phyloP scores from a whole-genome alignment of 2,888 invertebrate genomes.

The Lamproptera curius region DNA sequence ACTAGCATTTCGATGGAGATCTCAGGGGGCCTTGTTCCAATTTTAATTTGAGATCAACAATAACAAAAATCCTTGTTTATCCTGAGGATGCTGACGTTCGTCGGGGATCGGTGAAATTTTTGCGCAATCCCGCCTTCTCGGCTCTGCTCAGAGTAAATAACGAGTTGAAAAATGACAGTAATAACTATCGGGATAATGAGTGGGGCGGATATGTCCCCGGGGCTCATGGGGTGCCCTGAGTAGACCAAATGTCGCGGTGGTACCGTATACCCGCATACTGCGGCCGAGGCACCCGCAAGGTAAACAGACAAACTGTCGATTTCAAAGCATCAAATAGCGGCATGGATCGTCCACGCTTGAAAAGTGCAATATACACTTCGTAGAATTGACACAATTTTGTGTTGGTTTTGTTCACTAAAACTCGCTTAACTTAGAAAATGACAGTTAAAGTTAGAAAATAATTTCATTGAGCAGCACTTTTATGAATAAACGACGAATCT shows the following conservation, averaged over 20 bases:
- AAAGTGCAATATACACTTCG: too few species aligned
- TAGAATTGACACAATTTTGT: too few species aligned
- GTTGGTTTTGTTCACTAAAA: too few species aligned
- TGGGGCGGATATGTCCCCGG: conserved; percentile 72
- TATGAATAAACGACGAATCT: too few species aligned
- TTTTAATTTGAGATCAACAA: conserved; percentile 57
- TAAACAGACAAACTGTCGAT: conserved; percentile 39
- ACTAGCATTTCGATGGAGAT: too few species aligned
- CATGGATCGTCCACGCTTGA: too few species aligned
- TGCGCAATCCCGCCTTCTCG: conserved; percentile 73
- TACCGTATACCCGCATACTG: conserved; percentile 32
- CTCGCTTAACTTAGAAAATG: too few species aligned
- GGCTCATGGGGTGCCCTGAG: conserved; percentile 64
- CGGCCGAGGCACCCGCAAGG: conserved; percentile 35
- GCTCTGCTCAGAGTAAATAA: conserved; percentile 75
- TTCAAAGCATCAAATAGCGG: conserved; percentile 1
- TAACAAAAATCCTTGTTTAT: conserved; percentile 54
- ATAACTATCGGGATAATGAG: conserved; percentile 76
- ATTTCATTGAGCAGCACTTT: too few species aligned
- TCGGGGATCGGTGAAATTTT: conserved; percentile 61
- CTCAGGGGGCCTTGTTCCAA: conserved; percentile 68
- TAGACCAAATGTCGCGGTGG: conserved; percentile 66
- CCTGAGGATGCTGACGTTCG: conserved; percentile 49
- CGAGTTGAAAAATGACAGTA: conserved; percentile 78
- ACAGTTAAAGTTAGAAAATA: too few species aligned